These are phyloP conservation scores for Bombylius major DNA, from an alignment of 2,888 invertebrate genomes.

Conservation along the genomic window DNA sequence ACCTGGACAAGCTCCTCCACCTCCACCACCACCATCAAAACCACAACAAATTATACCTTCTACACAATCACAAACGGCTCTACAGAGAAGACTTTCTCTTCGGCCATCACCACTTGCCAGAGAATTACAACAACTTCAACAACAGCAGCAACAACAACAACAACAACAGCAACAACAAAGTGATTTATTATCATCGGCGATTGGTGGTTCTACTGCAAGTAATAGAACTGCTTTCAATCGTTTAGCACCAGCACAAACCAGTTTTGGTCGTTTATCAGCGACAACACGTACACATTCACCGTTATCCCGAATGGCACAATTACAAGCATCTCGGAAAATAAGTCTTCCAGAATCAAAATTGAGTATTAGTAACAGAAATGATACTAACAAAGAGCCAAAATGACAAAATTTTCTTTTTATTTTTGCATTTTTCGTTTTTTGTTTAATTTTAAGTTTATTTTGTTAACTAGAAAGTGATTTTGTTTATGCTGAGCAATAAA, in stretches of 20 bases:
- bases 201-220: constrained; percentile 10
- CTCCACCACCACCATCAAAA: constrained; percentile 9
- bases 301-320: constrained; percentile 32
- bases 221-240: not conserved
- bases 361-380: not conserved
- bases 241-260: not conserved
- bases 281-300: constrained; percentile 29
- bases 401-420: not conserved
- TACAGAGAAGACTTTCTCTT: constrained; percentile 32
- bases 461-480: too few species aligned
- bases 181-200: constrained; percentile 10
- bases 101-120: constrained; percentile 33
- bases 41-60: not conserved
- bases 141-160: constrained; percentile 4
- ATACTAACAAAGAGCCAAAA: constrained; percentile 2
- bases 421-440: too few species aligned
- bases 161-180: not conserved
- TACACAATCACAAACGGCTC: constrained; percentile 21
- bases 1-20: constrained; percentile 28
- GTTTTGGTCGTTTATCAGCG: constrained; percentile 1
- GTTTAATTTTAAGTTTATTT: too few species aligned
- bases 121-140: constrained; percentile 21
- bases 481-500: too few species aligned
- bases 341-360: constrained; percentile 16
- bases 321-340: constrained; percentile 34